A percentile compares a stretch with the other conserved stretches of the same genome.
Conservation (phyloP, 2,113 vertebrate genomes). For the Toxostoma redivivum region DNA sequence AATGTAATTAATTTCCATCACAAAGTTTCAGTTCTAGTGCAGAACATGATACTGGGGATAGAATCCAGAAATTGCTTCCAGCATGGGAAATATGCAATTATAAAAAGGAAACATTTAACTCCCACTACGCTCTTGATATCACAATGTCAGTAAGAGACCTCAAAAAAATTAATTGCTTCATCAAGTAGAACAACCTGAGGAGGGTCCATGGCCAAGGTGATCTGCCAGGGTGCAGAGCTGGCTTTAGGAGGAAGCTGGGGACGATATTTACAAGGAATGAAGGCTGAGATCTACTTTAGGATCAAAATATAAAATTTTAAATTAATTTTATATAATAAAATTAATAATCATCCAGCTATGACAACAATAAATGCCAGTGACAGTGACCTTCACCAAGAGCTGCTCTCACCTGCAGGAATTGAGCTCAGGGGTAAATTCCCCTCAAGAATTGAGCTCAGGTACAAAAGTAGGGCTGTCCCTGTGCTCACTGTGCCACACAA, state of each 20-base stretch:
- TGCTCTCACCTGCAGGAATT: not conserved
- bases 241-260: not conserved
- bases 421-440: not conserved
- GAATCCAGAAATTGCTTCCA: slow-evolving; percentile 20
- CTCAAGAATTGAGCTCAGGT: not conserved
- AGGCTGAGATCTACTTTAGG: not conserved
- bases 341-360: not conserved
- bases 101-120: slow-evolving; percentile 31
- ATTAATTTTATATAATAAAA: not conserved
- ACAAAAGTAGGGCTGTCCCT: not conserved
- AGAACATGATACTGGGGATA: not conserved
- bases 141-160: not conserved
- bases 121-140: not conserved
- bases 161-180: not conserved
- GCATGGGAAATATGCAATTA: slow-evolving; percentile 13
- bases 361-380: not conserved
- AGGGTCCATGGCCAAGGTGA: not conserved
- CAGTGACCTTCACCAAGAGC: not conserved
- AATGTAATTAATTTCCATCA: slow-evolving; percentile 25
- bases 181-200: not conserved
- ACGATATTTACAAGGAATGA: not conserved
- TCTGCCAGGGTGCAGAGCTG: not conserved
- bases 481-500: not conserved
- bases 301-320: not conserved
- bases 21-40: not conserved